These are phyloP conservation scores for Drosophila macrospina DNA, from an alignment of 2,888 invertebrate species.

Conservation along the genomic window DNA sequence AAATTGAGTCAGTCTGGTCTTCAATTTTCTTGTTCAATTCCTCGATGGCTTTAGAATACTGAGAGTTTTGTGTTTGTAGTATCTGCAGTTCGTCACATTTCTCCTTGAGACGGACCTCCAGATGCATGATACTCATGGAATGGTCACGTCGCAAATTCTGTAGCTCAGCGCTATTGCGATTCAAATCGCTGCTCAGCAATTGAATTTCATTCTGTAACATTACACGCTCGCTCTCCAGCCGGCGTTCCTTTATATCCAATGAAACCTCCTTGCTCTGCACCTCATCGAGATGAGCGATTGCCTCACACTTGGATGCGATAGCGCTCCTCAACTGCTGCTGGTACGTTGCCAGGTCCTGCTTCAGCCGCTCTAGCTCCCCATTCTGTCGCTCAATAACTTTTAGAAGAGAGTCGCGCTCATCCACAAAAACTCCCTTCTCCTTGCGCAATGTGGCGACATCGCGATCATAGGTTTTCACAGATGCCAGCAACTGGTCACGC, in stretches of 20 bases:
- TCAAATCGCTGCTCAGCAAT: constrained; percentile 91
- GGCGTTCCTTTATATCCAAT: constrained; percentile 92
- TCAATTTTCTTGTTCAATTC: constrained; percentile 89
- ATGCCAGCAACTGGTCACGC: constrained; percentile 88
- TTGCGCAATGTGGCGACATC: constrained; percentile 89
- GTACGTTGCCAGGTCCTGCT: constrained; percentile 89
- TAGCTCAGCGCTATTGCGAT: constrained; percentile 91
- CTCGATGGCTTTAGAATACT: constrained; percentile 90
- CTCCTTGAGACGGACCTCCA: constrained; percentile 91
- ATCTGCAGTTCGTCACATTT: constrained; percentile 92
- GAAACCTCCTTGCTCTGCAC: constrained; percentile 92
- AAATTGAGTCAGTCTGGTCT: constrained; percentile 89
- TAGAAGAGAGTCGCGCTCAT: constrained; percentile 91
- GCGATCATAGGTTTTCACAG: constrained; percentile 88
- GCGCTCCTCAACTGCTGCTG: constrained; percentile 91
- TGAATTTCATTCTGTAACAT: constrained; percentile 92
- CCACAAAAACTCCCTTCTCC: constrained; percentile 89
- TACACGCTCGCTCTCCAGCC: constrained; percentile 92
- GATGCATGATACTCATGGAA: constrained; percentile 88
- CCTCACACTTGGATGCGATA: constrained; percentile 93
- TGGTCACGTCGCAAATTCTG: constrained; percentile 91
- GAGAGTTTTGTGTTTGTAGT: constrained; percentile 89
- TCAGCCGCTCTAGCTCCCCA: constrained; percentile 90
- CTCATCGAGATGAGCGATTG: constrained; percentile 92
- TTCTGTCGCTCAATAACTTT: constrained; percentile 90